A percentile compares a stretch with the other conserved stretches of the same genome.
Evolutionary conservation across 2,888 invertebrate genomes (phyloP).

Genomic region (Bugula neritina): DNA sequence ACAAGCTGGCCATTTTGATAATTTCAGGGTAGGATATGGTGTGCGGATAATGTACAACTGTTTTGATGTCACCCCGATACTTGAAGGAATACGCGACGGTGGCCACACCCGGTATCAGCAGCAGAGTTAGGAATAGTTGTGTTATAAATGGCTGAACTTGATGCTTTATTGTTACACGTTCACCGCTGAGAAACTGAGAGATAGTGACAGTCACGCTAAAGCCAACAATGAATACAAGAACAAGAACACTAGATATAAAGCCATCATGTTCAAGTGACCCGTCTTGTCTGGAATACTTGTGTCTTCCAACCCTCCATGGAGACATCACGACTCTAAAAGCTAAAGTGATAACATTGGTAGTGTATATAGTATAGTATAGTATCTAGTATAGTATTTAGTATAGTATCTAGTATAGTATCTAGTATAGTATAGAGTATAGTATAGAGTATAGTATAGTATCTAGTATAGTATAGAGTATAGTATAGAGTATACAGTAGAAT

Average conservation of each 20-base stretch:
- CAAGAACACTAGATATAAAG: background rate
- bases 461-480: too few species aligned
- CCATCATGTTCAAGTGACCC: background rate
- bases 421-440: too few species aligned
- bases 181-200: constrained; percentile 1
- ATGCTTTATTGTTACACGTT: background rate
- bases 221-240: constrained; percentile 10
- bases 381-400: too few species aligned
- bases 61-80: background rate
- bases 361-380: too few species aligned
- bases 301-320: background rate
- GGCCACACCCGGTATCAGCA: background rate
- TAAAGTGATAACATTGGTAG: too few species aligned
- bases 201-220: background rate
- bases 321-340: too few species aligned
- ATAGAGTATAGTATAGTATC: too few species aligned
- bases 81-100: background rate
- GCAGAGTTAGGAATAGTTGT: background rate
- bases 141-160: background rate
- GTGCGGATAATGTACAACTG: background rate
- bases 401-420: too few species aligned
- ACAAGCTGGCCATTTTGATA: background rate
- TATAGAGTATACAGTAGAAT: too few species aligned
- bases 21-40: background rate
- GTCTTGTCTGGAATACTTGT: background rate